phyloP scores from a whole-genome alignment of 2,113 vertebrate species.

The Felis chaus region DNA sequence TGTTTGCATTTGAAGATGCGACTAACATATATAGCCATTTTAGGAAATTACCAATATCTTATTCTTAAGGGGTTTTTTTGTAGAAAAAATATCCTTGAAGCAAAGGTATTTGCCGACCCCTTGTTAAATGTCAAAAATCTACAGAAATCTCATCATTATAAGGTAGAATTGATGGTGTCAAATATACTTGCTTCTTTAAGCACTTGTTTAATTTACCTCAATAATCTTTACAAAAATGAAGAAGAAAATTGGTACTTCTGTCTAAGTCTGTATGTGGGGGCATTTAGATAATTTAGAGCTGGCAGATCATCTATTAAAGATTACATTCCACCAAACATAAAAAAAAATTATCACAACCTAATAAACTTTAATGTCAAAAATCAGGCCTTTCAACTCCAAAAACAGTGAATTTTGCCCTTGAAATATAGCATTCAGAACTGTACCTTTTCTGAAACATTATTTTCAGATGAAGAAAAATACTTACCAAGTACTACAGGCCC shows the following conservation, averaged over 20 bases:
- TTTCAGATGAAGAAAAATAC: constrained; percentile 3
- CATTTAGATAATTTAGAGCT: constrained; percentile 53
- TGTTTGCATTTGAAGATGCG: background rate
- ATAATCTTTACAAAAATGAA: constrained; percentile 53
- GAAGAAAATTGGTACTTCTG: constrained; percentile 34
- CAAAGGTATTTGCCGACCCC: background rate
- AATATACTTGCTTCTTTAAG: constrained; percentile 32
- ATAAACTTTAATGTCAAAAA: constrained; percentile 34
- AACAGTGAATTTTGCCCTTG: constrained; percentile 30
- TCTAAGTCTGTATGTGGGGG: background rate
- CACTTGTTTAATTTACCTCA: constrained; percentile 48
- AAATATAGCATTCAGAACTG: background rate
- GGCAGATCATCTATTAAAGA: constrained; percentile 39
- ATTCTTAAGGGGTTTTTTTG: background rate
- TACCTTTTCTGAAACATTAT: background rate
- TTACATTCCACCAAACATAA: constrained; percentile 29
- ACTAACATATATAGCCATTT: constrained; percentile 22
- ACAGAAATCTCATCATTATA: constrained; percentile 29
- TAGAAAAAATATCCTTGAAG: constrained; percentile 33
- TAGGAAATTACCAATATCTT: background rate
- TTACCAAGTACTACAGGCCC: background rate
- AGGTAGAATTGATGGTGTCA: background rate
- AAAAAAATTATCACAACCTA: background rate
- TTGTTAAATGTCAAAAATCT: constrained; percentile 62
- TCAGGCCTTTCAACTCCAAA: background rate